phyloP scores from a whole-genome alignment of 1,140 invertebrate species.

The Conus betulinus region DNA sequence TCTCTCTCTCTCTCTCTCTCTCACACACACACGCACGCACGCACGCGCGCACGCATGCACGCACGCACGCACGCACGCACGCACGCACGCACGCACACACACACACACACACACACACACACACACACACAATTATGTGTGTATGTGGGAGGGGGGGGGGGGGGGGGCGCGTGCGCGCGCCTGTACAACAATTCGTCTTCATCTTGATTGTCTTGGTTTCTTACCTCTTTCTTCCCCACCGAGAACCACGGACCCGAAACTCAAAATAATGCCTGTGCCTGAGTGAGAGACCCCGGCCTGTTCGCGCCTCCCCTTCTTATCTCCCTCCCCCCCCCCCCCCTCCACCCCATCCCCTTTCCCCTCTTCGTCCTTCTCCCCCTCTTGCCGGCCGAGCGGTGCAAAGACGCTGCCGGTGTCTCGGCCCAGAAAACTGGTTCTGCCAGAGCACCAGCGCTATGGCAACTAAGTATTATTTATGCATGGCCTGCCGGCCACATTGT shows the following conservation, averaged over 20 bases:
- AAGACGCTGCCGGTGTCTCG: not conserved
- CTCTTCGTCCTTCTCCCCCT: not conserved
- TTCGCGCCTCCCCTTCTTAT: no score
- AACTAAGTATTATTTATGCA: constrained; percentile 66
- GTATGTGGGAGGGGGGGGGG: no score
- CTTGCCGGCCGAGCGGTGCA: not conserved
- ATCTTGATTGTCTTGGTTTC: not conserved
- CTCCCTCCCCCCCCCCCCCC: not conserved
- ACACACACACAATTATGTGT: no score
- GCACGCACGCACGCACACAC: no score
- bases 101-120: no score
- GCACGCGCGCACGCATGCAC: no score
- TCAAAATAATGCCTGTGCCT: no score
- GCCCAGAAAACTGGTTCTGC: constrained; percentile 29
- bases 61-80: no score
- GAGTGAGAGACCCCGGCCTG: no score
- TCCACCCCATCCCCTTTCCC: not conserved
- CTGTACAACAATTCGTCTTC: not conserved
- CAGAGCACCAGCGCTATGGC: constrained; percentile 53
- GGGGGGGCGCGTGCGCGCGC: no score
- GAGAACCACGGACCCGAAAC: not conserved
- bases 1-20: no score
- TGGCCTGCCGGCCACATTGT: constrained; percentile 62
- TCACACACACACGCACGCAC: no score
- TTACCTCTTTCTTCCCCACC: constrained; percentile 14